phyloP scores from a whole-genome alignment of 2,113 vertebrate species.

The Vidua macroura region DNA sequence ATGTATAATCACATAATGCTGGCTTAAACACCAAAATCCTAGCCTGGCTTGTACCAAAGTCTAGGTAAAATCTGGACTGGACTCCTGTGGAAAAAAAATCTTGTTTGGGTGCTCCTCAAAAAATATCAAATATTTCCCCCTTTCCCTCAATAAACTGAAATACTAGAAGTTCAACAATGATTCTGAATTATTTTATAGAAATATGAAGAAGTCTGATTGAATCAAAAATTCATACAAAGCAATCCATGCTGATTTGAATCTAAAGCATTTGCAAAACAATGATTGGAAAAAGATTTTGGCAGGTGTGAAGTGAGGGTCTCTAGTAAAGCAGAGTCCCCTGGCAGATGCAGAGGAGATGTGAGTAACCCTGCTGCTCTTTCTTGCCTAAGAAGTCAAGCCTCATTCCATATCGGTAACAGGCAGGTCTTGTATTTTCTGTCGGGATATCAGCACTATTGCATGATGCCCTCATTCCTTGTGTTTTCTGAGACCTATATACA shows the following conservation, averaged over 20 bases:
- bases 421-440: background rate
- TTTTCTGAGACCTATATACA: background rate
- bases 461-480: background rate
- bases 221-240: background rate
- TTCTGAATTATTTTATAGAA: background rate
- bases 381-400: background rate
- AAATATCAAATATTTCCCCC: background rate
- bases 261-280: background rate
- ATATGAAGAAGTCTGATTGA: background rate
- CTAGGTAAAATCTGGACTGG: background rate
- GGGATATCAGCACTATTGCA: background rate
- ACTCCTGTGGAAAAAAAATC: background rate
- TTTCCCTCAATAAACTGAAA: background rate
- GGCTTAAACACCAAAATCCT: background rate
- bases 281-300: background rate
- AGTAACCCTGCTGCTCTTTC: background rate
- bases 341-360: background rate
- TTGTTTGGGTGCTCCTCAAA: background rate
- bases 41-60: background rate
- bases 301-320: background rate
- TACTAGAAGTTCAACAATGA: background rate
- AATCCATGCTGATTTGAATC: background rate
- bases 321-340: rapidly evolving
- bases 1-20: background rate
- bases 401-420: background rate